Evolutionary conservation across 2,888 invertebrate species (phyloP), one percentile per base, ranked within the genome.

Genomic region (Anarsia innoxiella): DNA sequence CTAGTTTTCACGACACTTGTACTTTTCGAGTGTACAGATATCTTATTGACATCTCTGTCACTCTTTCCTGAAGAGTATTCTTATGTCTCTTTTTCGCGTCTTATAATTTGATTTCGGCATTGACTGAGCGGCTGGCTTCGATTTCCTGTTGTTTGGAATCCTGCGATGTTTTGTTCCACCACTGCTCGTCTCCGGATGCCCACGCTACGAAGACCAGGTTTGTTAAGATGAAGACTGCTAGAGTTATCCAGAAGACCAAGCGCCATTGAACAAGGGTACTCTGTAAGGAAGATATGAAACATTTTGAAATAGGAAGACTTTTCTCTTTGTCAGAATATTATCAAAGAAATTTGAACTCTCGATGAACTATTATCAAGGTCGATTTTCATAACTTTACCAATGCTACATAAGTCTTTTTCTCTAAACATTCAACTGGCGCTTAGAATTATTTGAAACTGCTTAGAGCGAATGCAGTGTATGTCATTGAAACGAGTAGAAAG

Each of bases 191-290:
- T 0, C 92, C 94, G 8, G 92, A 92, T 0, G 91, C 93, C 78
- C 89, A 93, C 5, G 91, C 57, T 1, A 91, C 78, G 65, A 91
- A 95, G 5, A 93, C 80, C 1, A 91, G 43, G 63, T 92, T 93
- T 0, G 93, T 91, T 0, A 88, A 54, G n/a, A 89, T 67, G 58
- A 94, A 91, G 1, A 94, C 89, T 0, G 71, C 89, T 12, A 93
- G 83, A 2, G 93, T 89, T 50, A 94, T 90, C 92, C 94, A 93
- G 70, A 95, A 94, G 0, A 94, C 94, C 1, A 87, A 57, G 14
- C 91, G 86, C 95, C 95, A 95, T 76, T 93, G 89, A 1, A 74
- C 66, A 14, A 91, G 55, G 1, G 87, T 85, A 53, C 89, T 88
- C 90, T 89, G 70, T 15, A 63, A 70, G 45, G 31, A 38, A 27